Conservation (phyloP, 1,140 invertebrate species). For the Cecropterus lyciades region DNA sequence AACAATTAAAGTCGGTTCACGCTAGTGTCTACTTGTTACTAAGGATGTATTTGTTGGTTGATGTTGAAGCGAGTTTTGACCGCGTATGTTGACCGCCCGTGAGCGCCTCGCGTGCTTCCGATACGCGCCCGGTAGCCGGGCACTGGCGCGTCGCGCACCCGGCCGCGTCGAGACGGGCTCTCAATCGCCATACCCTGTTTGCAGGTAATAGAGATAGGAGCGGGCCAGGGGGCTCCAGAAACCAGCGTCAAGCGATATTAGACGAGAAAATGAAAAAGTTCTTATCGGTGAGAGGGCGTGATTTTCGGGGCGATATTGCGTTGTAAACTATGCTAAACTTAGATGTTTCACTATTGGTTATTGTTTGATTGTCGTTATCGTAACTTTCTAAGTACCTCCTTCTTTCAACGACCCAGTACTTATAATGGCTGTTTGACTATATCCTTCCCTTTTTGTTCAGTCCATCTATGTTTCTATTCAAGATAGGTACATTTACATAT, state of each 20-base stretch:
- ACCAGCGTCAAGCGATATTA: slow-evolving; percentile 92
- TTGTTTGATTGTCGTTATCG: slow-evolving; percentile 61
- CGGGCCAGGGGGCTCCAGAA: slow-evolving; percentile 86
- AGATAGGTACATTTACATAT: slow-evolving; percentile 43
- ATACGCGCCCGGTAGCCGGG: slow-evolving; percentile 56
- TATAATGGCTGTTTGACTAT: slow-evolving; percentile 63
- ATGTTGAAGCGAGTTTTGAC: slow-evolving; percentile 11
- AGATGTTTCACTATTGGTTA: slow-evolving; percentile 73
- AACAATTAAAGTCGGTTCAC: slow-evolving; percentile 3
- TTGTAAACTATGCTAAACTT: slow-evolving; percentile 77
- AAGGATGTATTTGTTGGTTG: slow-evolving; percentile 17
- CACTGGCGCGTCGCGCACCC: slow-evolving; percentile 47
- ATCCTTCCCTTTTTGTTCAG: slow-evolving; percentile 46
- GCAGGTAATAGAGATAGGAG: slow-evolving; percentile 85
- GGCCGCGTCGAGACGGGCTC: slow-evolving; percentile 13
- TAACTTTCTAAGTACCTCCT: slow-evolving; percentile 55
- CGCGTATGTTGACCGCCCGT: slow-evolving; percentile 23
- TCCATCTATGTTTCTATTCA: slow-evolving; percentile 42
- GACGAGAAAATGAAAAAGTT: slow-evolving; percentile 98
- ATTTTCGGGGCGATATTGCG: slow-evolving; percentile 65
- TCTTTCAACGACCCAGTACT: slow-evolving; percentile 60
- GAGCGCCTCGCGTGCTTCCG: slow-evolving; percentile 50
- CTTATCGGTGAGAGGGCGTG: slow-evolving; percentile 91
- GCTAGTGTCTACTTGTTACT: slow-evolving; percentile 23
- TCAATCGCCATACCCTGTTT: slow-evolving; percentile 60